Conservation (phyloP, 2,113 vertebrate genomes). For the Gadus macrocephalus region DNA sequence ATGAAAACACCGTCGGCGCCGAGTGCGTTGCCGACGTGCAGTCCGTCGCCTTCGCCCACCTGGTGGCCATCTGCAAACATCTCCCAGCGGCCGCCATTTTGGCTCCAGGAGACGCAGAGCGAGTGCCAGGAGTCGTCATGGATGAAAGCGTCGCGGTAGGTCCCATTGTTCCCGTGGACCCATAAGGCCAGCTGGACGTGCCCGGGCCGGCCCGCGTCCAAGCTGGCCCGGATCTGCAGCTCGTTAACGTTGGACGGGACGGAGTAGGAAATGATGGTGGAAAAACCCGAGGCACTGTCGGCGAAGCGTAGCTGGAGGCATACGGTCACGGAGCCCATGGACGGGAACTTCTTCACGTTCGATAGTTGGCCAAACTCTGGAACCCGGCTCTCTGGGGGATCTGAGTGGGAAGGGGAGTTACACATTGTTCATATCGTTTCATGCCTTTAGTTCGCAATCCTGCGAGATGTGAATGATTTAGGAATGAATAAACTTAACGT, state of each 20-base stretch:
- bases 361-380: constrained; percentile 58
- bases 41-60: constrained; percentile 27
- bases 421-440: too few species aligned
- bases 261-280: constrained; percentile 72
- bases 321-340: constrained; percentile 63
- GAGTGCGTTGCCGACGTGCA: constrained; percentile 43
- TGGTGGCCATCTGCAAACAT: constrained; percentile 49
- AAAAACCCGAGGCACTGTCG: constrained; percentile 52
- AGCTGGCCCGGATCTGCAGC: constrained; percentile 67
- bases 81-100: constrained; percentile 57
- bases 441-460: too few species aligned
- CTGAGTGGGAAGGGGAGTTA: constrained; percentile 10
- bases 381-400: constrained; percentile 46
- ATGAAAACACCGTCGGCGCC: constrained; percentile 58
- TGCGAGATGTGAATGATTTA: too few species aligned
- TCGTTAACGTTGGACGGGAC: constrained; percentile 57
- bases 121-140: constrained; percentile 69
- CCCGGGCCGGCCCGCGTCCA: constrained; percentile 36
- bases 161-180: constrained; percentile 59
- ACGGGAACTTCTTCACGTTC: constrained; percentile 54
- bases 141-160: constrained; percentile 51
- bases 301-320: constrained; percentile 61
- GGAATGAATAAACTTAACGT: too few species aligned
- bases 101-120: constrained; percentile 64
- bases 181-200: constrained; percentile 62